Evolutionary conservation across 2,797 vertebrate species (phyloP), one percentile per base, ranked within the genome.

Genomic region (Phalloptychus januarius): DNA sequence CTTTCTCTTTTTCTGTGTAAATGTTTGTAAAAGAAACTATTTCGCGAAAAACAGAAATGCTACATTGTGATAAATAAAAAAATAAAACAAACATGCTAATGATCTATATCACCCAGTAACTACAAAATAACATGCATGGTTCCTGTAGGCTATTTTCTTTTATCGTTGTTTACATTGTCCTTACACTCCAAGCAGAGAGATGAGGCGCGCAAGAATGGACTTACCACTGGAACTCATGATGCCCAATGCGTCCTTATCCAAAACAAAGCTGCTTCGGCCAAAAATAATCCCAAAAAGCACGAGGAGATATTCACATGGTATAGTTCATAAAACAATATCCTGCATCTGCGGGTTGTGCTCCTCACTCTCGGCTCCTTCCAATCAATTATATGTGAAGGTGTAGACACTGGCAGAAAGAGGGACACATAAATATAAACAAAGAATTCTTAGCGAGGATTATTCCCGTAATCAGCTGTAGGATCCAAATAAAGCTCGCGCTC

Each of bases 151-250:
- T 75, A 20, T 58, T 63, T 63, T 36, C 2, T 73, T 82, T 86
- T 79, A 81, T 87, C 84, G 74, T 63, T 74, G 81, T 33, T 52
- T 25, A 74, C 50, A 28, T 73, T 78, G 56, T 63, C 16, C 5
- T 40, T 69, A 1, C 36, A 42, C 38, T 69, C n/a, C 65, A 85
- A 81, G 81, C 79, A 63, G 74, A 78, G 76, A 75, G 54, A 83
- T 75, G 33, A 86, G 81, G 87, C 88, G 93, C 90, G 74, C 88
- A 87, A 38, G 71, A 78, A 83, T 76, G 79, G 81, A 95, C 95
- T 96, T 91, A 96, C 95, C 95, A 75, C 91, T 93, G 84, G 94
- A 95, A 90, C 93, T 96, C 95, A 96, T 96, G 93, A 86, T 95
- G 93, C 85, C 88, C 84, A 90, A 84, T 76, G 85, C 75, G 85